Conservation (phyloP, 2,113 vertebrate genomes). For the Hiodon alosoides region DNA sequence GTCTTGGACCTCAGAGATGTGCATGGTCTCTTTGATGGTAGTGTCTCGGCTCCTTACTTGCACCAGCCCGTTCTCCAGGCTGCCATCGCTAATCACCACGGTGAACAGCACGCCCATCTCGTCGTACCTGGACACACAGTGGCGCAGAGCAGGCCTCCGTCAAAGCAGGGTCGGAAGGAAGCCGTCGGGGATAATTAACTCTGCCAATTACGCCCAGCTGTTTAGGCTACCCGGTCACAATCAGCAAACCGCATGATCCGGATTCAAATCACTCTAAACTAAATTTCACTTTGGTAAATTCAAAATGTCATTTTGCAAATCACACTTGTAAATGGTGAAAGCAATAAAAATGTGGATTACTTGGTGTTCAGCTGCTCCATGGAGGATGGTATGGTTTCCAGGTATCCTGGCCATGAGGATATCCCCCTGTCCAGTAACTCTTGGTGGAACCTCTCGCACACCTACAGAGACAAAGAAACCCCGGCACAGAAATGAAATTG, state of each 20-base stretch:
- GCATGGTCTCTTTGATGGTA: constrained; percentile 86
- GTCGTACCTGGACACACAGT: constrained; percentile 73
- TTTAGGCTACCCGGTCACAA: background rate
- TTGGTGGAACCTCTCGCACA: constrained; percentile 80
- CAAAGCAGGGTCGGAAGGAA: background rate
- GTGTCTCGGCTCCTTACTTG: constrained; percentile 86
- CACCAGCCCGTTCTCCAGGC: constrained; percentile 82
- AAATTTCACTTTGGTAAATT: too few species aligned
- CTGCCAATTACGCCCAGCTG: too few species aligned
- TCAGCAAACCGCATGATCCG: background rate
- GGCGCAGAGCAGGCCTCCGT: background rate
- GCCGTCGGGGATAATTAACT: too few species aligned
- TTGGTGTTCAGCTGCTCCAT: constrained; percentile 78
- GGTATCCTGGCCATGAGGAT: constrained; percentile 86
- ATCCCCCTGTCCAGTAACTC: constrained; percentile 77
- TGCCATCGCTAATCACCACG: constrained; percentile 72
- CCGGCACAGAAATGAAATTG: background rate
- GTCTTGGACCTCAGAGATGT: constrained; percentile 79
- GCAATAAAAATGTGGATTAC: constrained; percentile 51
- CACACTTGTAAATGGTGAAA: background rate
- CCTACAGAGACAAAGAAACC: constrained; percentile 54
- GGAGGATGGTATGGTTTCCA: constrained; percentile 67
- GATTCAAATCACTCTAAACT: background rate
- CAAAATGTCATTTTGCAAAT: too few species aligned
- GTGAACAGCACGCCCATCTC: constrained; percentile 93